Conservation (phyloP, 64 coral and sea anemone species). For the Pocillopora verrucosa region DNA sequence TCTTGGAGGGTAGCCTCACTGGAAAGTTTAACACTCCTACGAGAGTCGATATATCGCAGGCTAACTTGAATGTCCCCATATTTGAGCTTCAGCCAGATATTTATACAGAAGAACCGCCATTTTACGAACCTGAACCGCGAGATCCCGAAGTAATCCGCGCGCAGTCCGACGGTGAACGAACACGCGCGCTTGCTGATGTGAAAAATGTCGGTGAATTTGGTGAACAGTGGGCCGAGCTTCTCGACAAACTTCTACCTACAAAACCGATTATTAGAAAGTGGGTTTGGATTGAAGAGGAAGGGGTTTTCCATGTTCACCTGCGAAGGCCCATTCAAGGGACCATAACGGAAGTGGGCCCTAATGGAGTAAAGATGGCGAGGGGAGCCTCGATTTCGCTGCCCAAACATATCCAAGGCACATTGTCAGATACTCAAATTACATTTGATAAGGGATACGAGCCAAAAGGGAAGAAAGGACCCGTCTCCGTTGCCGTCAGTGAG, state of each 20-base stretch:
- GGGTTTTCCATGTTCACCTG: conserved; percentile 73
- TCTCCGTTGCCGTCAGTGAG: conserved; percentile 69
- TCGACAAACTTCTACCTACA: conserved; percentile 83
- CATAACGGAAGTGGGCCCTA: conserved; percentile 78
- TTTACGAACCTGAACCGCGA: conserved; percentile 81
- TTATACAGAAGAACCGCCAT: conserved; percentile 68
- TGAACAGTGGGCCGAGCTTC: conserved; percentile 70
- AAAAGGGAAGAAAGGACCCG: conserved; percentile 88
- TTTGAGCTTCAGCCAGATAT: conserved; percentile 61
- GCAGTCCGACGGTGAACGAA: conserved; percentile 64
- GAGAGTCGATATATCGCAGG: conserved; percentile 59
- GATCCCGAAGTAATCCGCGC: conserved; percentile 80
- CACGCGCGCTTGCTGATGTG: conserved; percentile 64
- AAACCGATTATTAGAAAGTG: conserved; percentile 78
- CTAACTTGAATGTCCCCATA: conserved; percentile 38
- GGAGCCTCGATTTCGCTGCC: conserved; percentile 78
- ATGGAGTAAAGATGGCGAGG: conserved; percentile 85
- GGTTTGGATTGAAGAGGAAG: conserved; percentile 44
- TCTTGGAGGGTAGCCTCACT: conserved; percentile 59
- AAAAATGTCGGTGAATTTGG: conserved; percentile 35
- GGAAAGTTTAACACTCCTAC: conserved; percentile 79
- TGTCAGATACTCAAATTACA: conserved; percentile 14
- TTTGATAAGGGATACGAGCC: conserved; percentile 90
- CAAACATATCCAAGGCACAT: conserved; percentile 64
- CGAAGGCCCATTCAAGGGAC: conserved; percentile 68